These are phyloP conservation scores for Neotoma lepida DNA, from an alignment of 2,113 vertebrate genomes.

Conservation along the genomic window DNA sequence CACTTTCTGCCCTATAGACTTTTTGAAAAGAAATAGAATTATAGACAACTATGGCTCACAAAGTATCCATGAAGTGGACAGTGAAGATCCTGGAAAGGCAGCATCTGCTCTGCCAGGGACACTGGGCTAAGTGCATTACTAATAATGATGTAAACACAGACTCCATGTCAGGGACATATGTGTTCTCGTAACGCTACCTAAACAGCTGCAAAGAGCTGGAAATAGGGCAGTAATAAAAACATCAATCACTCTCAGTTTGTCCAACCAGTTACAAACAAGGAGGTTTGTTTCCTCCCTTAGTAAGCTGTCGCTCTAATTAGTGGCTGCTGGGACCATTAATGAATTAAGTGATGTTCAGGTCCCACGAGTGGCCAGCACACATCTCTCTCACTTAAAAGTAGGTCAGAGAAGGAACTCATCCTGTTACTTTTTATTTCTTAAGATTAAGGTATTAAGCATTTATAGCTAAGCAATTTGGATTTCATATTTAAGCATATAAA, in stretches of 20 bases:
- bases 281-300: constrained; percentile 10
- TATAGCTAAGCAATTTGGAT: not conserved
- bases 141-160: not conserved
- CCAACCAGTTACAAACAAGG: constrained; percentile 5
- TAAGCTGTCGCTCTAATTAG: constrained; percentile 18
- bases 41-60: not conserved
- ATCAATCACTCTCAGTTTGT: constrained; percentile 34
- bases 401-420: not conserved
- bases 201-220: constrained; percentile 5
- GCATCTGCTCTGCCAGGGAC: not conserved
- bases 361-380: not conserved
- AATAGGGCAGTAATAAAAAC: constrained; percentile 9
- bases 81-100: not conserved
- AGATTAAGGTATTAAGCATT: not conserved
- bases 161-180: not conserved
- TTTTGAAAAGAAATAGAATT: constrained; percentile 4
- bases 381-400: not conserved
- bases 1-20: not conserved
- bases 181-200: not conserved
- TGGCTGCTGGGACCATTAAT: constrained; percentile 1
- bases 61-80: not conserved
- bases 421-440: not conserved
- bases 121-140: not conserved
- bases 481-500: constrained; percentile 19
- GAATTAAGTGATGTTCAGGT: not conserved